These are phyloP conservation scores for Hemichromis elongatus DNA, from an alignment of 2,113 vertebrate species.

Conservation along the genomic window DNA sequence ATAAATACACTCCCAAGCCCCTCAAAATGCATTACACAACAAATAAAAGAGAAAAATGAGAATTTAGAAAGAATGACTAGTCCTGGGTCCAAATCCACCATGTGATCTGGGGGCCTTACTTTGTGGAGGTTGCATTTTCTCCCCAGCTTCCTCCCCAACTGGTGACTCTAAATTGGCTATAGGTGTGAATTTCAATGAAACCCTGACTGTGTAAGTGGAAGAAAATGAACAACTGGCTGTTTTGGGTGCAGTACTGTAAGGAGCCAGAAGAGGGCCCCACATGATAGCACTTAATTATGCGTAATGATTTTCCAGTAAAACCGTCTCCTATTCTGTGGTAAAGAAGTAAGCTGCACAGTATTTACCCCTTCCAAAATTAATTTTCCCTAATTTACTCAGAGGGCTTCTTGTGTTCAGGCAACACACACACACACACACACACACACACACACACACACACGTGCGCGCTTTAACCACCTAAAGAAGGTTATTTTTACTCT, in stretches of 20 bases:
- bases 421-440: background rate
- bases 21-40: background rate
- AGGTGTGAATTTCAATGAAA: background rate
- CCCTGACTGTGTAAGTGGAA: background rate
- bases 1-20: background rate
- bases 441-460: background rate
- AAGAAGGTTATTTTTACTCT: background rate
- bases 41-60: background rate
- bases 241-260: background rate
- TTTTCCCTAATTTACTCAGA: background rate
- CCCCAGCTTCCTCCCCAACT: background rate
- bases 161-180: background rate
- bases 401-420: background rate
- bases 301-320: background rate
- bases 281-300: background rate
- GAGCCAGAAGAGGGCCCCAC: constrained; percentile 27
- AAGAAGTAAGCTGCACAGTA: constrained; percentile 10
- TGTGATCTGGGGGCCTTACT: background rate
- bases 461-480: background rate
- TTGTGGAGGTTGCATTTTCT: background rate
- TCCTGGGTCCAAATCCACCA: background rate
- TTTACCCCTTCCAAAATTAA: background rate
- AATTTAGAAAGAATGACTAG: background rate
- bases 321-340: background rate
- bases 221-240: background rate